Conservation (phyloP, 2,888 invertebrate species). For the Sympetrum striolatum region DNA sequence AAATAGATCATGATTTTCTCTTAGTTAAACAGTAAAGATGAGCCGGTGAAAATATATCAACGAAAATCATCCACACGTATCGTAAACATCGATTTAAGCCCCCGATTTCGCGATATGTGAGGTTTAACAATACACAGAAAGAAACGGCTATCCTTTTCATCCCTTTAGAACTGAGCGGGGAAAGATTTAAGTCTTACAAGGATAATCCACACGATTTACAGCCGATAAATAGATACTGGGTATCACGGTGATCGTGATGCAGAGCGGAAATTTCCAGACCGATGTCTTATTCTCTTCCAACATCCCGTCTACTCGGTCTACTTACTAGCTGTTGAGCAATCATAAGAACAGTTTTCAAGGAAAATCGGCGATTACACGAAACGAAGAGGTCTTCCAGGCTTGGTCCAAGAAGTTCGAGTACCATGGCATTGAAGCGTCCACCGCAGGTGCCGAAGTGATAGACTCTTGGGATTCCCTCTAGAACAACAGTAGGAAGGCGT, state of each 20-base stretch:
- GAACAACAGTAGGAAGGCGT: background rate
- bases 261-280: background rate
- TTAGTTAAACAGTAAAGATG: too few species aligned
- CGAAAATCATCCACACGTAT: background rate
- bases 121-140: background rate
- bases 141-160: too few species aligned
- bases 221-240: too few species aligned
- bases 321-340: slow-evolving; percentile 73
- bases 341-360: slow-evolving; percentile 75
- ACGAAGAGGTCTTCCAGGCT: slow-evolving; percentile 77
- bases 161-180: slow-evolving; percentile 17
- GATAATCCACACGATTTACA: too few species aligned
- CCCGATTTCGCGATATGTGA: background rate
- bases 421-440: slow-evolving; percentile 74
- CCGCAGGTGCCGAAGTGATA: slow-evolving; percentile 79
- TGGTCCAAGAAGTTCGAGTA: slow-evolving; percentile 75
- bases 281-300: background rate
- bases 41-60: too few species aligned
- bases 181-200: background rate
- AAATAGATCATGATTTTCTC: too few species aligned
- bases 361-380: slow-evolving; percentile 73
- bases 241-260: too few species aligned
- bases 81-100: background rate
- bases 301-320: slow-evolving; percentile 27
- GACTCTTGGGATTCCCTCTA: slow-evolving; percentile 75